Evolutionary conservation across 2,888 invertebrate species (phyloP).

Genomic region (Leucania comma): DNA sequence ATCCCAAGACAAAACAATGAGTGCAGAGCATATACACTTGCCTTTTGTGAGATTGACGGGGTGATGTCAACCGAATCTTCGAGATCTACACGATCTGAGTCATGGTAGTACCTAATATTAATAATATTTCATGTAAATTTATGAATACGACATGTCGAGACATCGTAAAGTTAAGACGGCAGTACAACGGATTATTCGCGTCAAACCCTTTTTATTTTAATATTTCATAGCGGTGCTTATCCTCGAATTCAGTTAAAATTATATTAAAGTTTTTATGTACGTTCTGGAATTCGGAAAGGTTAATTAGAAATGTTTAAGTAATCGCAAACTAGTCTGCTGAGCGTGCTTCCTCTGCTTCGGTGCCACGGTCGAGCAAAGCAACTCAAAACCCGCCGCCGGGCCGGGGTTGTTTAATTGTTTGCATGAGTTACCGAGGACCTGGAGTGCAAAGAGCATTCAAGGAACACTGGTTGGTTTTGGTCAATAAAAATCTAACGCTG

Average conservation of each 20-base stretch:
- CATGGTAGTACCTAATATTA: slow-evolving; percentile 11
- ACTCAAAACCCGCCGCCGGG: no score
- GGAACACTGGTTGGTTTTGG: no score
- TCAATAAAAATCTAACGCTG: no score
- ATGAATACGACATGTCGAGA: slow-evolving; percentile 51
- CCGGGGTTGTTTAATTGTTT: no score
- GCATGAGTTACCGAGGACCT: no score
- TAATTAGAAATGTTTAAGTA: no score
- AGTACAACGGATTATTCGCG: slow-evolving; percentile 36
- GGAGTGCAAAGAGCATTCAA: no score
- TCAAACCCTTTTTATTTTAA: slow-evolving; percentile 43
- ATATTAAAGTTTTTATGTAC: not conserved
- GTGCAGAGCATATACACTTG: not conserved
- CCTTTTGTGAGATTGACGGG: not conserved
- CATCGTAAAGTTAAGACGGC: slow-evolving; percentile 47
- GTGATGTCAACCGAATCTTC: not conserved
- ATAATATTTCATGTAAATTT: slow-evolving; percentile 27
- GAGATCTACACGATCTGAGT: slow-evolving; percentile 5
- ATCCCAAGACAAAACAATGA: not conserved
- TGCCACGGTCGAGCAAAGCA: no score
- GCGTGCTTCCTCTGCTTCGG: no score
- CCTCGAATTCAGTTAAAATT: slow-evolving; percentile 31
- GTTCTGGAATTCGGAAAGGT: not conserved
- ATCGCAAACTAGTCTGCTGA: no score
- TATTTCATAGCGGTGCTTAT: slow-evolving; percentile 36